Evolutionary conservation across 1,140 invertebrate species (phyloP).

Genomic region (Paraescarpia echinospica): DNA sequence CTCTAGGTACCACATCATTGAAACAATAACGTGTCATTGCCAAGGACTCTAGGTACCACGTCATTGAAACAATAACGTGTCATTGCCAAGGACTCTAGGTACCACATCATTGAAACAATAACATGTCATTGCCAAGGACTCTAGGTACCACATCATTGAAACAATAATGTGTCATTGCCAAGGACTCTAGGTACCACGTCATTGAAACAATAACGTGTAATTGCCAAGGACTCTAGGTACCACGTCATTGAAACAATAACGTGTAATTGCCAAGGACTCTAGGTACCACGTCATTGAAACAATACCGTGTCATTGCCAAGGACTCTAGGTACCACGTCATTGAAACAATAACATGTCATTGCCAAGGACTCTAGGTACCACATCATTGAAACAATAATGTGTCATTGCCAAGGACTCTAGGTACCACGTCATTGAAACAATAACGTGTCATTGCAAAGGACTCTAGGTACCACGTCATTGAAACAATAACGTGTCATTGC

Average conservation of each 20-base stretch:
- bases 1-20: background rate
- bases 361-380: background rate
- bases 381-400: slow-evolving; percentile 24
- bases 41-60: background rate
- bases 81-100: background rate
- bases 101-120: slow-evolving; percentile 20
- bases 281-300: background rate
- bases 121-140: too few relatives aligned
- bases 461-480: background rate
- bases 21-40: slow-evolving; percentile 19
- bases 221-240: too few relatives aligned
- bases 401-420: background rate
- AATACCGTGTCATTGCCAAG: too few relatives aligned
- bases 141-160: background rate
- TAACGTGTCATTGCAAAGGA: slow-evolving; percentile 14
- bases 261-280: background rate
- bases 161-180: slow-evolving; percentile 21
- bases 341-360: slow-evolving; percentile 16
- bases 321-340: slow-evolving; percentile 1
- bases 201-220: slow-evolving; percentile 16
- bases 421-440: slow-evolving; percentile 16
- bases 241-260: slow-evolving; percentile 20
- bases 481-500: slow-evolving; percentile 19
- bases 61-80: slow-evolving; percentile 19
- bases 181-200: background rate